Conservation (phyloP, 2,888 invertebrate genomes). For the Drosophila falleni region DNA sequence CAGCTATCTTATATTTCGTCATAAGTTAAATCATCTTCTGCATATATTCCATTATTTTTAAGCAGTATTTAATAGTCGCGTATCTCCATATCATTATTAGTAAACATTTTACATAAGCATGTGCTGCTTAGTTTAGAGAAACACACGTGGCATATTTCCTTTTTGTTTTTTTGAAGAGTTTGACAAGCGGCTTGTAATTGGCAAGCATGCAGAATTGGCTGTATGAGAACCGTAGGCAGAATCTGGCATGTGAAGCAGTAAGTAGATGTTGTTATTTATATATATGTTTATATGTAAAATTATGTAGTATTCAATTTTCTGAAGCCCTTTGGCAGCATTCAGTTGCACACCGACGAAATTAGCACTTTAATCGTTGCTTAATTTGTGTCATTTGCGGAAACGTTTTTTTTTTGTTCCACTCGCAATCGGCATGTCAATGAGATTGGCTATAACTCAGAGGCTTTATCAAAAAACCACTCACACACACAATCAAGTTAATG, state of each 20-base stretch:
- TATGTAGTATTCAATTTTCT: slow-evolving; percentile 34
- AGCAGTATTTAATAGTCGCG: slow-evolving; percentile 2
- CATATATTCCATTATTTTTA: background rate
- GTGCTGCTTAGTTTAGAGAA: background rate
- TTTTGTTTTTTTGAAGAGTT: slow-evolving; percentile 19
- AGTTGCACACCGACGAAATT: slow-evolving; percentile 45
- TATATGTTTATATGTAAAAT: slow-evolving; percentile 4
- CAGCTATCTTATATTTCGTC: too few relatives aligned
- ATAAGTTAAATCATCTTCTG: background rate
- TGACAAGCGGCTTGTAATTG: slow-evolving; percentile 51
- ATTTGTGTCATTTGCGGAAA: slow-evolving; percentile 71
- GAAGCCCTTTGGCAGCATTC: slow-evolving; percentile 64
- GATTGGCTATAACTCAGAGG: slow-evolving; percentile 64
- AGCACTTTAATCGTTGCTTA: slow-evolving; percentile 71
- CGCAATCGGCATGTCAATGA: slow-evolving; percentile 1
- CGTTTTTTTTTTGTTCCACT: slow-evolving; percentile 29
- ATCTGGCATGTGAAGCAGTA: slow-evolving; percentile 5
- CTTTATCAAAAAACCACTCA: slow-evolving; percentile 80
- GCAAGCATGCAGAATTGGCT: slow-evolving; percentile 36
- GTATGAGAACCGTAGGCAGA: slow-evolving; percentile 29
- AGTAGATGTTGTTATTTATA: background rate
- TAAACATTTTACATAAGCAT: background rate
- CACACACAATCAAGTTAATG: slow-evolving; percentile 79
- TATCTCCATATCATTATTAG: background rate
- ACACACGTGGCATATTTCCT: slow-evolving; percentile 9